These are phyloP conservation scores for Hecatera dysodea DNA, from an alignment of 2,888 invertebrate species.

Conservation along the genomic window DNA sequence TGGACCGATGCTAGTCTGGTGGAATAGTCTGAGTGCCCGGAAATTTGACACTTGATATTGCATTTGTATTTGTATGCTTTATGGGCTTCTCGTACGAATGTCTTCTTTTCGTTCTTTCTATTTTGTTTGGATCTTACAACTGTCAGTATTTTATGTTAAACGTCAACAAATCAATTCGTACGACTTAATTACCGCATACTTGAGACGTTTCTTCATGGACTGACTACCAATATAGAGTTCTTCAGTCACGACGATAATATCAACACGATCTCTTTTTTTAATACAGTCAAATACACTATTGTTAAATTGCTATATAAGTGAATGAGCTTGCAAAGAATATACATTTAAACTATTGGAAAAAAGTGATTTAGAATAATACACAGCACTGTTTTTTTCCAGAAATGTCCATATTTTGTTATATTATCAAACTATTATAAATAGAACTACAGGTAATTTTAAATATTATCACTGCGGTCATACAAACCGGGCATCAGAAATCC, in stretches of 20 bases:
- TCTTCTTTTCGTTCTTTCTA: no score
- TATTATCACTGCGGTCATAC: neutral
- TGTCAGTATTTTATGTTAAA: neutral
- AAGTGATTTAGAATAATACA: constrained; percentile 20
- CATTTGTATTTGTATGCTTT: neutral
- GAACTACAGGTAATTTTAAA: neutral
- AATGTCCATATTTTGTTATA: neutral
- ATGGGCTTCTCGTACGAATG: neutral
- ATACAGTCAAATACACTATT: neutral
- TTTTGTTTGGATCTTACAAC: no score
- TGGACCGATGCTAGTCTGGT: no score
- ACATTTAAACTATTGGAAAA: constrained; percentile 4
- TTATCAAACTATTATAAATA: neutral
- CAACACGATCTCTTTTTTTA: no score
- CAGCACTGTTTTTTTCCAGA: neutral
- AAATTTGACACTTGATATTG: neutral
- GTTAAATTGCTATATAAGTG: neutral
- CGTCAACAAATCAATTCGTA: neutral
- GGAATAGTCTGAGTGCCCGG: neutral
- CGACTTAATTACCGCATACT: neutral
- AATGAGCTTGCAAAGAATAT: constrained; percentile 9
- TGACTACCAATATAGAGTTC: neutral
- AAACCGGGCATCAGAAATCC: neutral
- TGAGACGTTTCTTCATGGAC: neutral
- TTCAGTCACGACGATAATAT: neutral